phyloP scores from a whole-genome alignment of 2,113 vertebrate species.

The Podarcis muralis region DNA sequence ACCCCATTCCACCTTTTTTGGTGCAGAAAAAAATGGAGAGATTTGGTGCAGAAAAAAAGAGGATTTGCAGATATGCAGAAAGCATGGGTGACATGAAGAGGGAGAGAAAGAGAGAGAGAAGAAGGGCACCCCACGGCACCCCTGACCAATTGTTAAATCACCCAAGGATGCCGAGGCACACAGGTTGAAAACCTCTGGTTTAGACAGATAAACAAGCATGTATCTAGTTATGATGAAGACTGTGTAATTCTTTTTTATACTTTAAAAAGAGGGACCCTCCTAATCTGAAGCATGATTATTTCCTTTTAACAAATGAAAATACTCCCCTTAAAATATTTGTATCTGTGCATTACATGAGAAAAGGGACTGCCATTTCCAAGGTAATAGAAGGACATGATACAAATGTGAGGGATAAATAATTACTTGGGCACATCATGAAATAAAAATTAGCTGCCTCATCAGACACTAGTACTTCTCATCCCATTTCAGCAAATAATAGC shows the following conservation, averaged over 20 bases:
- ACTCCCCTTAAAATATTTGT: not conserved
- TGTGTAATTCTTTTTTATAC: not conserved
- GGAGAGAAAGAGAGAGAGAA: no score
- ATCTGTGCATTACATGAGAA: constrained; percentile 7
- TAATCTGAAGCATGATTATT: not conserved
- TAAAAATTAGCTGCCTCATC: not conserved
- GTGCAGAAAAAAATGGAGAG: no score
- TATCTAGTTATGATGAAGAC: not conserved
- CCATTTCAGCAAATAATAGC: not conserved
- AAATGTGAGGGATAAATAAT: not conserved
- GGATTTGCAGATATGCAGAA: no score
- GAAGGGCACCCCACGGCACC: no score
- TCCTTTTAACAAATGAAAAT: constrained; percentile 27
- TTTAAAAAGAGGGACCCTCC: not conserved
- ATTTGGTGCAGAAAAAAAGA: no score
- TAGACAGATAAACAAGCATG: not conserved
- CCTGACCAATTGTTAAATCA: no score
- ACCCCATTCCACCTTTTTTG: no score
- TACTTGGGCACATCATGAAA: not conserved
- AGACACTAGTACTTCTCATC: not conserved
- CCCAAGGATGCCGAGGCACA: no score
- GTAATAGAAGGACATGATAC: not conserved
- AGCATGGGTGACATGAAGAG: no score
- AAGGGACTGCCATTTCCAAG: not conserved
- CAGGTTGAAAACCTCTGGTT: no score